Evolutionary conservation across 2,888 invertebrate species (phyloP), one percentile per base, ranked within the genome.

Genomic region (Nephrotoma flavescens): DNA sequence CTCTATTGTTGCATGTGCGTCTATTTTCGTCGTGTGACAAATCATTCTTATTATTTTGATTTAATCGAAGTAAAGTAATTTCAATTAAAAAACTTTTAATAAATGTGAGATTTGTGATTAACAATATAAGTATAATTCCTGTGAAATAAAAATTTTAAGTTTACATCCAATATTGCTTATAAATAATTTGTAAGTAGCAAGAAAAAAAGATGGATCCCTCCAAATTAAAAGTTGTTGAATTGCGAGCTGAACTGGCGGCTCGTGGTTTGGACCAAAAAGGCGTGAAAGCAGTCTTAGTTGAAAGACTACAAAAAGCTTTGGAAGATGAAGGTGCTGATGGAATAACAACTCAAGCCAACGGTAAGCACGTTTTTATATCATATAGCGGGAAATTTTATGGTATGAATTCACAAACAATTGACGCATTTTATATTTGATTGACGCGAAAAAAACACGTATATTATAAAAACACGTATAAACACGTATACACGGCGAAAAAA

Each of bases 261-360:
- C 95, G 98, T 89, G 97, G 97, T 88, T 94, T 98, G 90, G 98
- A 98, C 91, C 95, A 96, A 88, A 98, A 97, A 93, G 98, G 98
- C 87, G 91, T 92, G 89, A 98, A 98, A 94, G 95, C 97, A 91
- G 96, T 96, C 90, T 94, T 98, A 89, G 96, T 98, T 45, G 97
- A 97, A 91, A 94, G 98, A 90, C 93, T 98, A 90, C 95, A 95
- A 91, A 95, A 96, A 91, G 97, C 97, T 88, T 92, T 98, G 88
- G 95, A 96, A 92, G 91, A 94, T 88, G 95, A 95, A 91, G 91
- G 88, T 88, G 88, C 92, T 92, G 89, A 88, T 88, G 88, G 88
- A 87, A 88, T 87, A 84, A 87, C 45, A 52, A 86, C 41, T 42
- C 31, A 19, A 9, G 31, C 86, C 11, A 42, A 86, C 86, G 83